A percentile compares a stretch with the other conserved stretches of the same genome.
These are phyloP conservation scores for Tetraodon nigroviridis DNA, from an alignment of 2,113 vertebrate genomes.

Conservation along the genomic window DNA sequence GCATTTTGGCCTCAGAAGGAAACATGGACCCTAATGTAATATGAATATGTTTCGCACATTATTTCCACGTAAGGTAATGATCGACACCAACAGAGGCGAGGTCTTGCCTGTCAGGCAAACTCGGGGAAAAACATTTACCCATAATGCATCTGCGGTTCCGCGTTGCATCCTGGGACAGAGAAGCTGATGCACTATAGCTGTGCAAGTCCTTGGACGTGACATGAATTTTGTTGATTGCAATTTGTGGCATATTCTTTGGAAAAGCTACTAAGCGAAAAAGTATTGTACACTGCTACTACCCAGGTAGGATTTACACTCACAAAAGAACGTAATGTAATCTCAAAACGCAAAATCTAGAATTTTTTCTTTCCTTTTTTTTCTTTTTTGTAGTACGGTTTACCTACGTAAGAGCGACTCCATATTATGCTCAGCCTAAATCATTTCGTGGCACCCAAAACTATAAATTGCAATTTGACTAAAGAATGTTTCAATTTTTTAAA, in stretches of 20 bases:
- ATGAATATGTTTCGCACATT: too few relatives aligned
- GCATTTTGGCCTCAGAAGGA: too few relatives aligned
- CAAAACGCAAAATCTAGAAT: too few relatives aligned
- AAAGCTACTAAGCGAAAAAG: not conserved
- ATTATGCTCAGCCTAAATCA: not conserved
- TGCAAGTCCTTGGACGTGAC: conserved; percentile 24
- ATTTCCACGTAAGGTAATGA: too few relatives aligned
- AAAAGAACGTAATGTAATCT: not conserved
- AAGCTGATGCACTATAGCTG: conserved; percentile 33
- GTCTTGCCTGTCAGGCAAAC: conserved; percentile 17
- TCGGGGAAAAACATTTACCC: rapidly evolving
- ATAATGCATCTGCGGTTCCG: not conserved
- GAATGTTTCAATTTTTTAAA: too few relatives aligned
- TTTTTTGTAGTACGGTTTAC: too few relatives aligned
- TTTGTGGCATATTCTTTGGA: not conserved
- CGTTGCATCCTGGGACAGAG: conserved; percentile 70
- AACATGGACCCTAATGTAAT: too few relatives aligned
- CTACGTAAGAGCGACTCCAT: conserved; percentile 14
- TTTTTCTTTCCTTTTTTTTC: too few relatives aligned
- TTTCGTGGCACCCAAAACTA: too few relatives aligned
- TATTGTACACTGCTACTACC: not conserved
- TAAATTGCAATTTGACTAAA: too few relatives aligned
- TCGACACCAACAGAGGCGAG: too few relatives aligned
- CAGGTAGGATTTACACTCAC: conserved; percentile 35
- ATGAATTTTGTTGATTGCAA: conserved; percentile 16